Conservation (phyloP, 2,888 invertebrate species). For the Plagiodera versicolora region DNA sequence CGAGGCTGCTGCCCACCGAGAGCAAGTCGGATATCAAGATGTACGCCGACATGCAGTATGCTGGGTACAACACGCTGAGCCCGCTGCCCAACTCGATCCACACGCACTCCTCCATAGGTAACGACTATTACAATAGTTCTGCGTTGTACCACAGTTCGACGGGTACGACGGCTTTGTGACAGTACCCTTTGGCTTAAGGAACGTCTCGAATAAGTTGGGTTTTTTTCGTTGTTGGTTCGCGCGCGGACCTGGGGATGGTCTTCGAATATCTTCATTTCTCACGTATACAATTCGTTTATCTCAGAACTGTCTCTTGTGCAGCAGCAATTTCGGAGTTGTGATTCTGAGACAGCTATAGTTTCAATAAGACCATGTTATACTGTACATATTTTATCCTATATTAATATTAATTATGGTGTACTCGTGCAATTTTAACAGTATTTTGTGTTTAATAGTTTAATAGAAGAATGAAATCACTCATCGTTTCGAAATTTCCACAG, state of each 20-base stretch:
- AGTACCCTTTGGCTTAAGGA: slow-evolving; percentile 81
- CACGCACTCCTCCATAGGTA: slow-evolving; percentile 58
- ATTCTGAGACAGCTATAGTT: too few relatives aligned
- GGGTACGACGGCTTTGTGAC: slow-evolving; percentile 86
- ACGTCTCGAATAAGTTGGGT: too few relatives aligned
- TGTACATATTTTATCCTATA: background rate
- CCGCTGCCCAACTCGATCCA: slow-evolving; percentile 65
- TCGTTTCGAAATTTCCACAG: too few relatives aligned
- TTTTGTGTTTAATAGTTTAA: too few relatives aligned
- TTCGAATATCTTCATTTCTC: too few relatives aligned
- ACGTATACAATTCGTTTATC: slow-evolving; percentile 17
- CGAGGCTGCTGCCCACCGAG: slow-evolving; percentile 85
- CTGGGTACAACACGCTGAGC: slow-evolving; percentile 65
- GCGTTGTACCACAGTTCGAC: slow-evolving; percentile 73
- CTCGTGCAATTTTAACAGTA: background rate
- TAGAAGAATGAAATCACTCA: too few relatives aligned
- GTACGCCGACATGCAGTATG: slow-evolving; percentile 77
- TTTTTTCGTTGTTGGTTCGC: too few relatives aligned
- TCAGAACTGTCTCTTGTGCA: too few relatives aligned
- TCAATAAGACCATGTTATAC: background rate
- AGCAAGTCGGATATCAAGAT: slow-evolving; percentile 89
- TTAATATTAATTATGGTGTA: background rate
- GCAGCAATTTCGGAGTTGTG: too few relatives aligned
- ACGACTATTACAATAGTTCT: slow-evolving; percentile 83
- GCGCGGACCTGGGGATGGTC: too few relatives aligned